phyloP scores from a whole-genome alignment of 1,140 invertebrate species.

The Sinonovacula constricta region DNA sequence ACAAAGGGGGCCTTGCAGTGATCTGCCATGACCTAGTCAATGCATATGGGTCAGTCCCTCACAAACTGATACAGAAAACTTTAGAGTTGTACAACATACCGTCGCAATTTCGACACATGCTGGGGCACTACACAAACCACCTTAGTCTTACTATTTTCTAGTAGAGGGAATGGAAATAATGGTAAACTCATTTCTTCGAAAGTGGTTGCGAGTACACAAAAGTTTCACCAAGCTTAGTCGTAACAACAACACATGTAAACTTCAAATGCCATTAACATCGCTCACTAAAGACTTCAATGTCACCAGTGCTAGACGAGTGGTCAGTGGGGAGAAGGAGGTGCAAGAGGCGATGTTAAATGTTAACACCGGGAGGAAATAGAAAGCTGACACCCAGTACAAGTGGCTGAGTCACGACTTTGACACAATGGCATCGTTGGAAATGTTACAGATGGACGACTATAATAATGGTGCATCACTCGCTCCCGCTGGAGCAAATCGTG shows the following conservation, averaged over 20 bases:
- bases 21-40: constrained; percentile 57
- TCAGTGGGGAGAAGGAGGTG: constrained; percentile 32
- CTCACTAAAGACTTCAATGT: constrained; percentile 40
- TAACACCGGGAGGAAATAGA: constrained; percentile 17
- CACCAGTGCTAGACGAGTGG: too few relatives aligned
- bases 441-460: too few relatives aligned
- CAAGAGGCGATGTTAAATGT: constrained; percentile 6
- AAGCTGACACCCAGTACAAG: constrained; percentile 9
- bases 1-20: constrained; percentile 40
- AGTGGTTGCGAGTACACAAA: constrained; percentile 30
- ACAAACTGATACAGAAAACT: constrained; percentile 30
- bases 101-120: not conserved
- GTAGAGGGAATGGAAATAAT: too few relatives aligned
- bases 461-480: not conserved
- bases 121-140: constrained; percentile 23
- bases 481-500: not conserved
- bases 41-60: constrained; percentile 42
- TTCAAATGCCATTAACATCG: constrained; percentile 21
- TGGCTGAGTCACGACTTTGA: too few relatives aligned
- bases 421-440: too few relatives aligned
- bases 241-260: constrained; percentile 12
- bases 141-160: too few relatives aligned
- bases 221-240: constrained; percentile 34
- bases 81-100: constrained; percentile 45
- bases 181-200: constrained; percentile 6